Evolutionary conservation across 2,888 invertebrate genomes (phyloP), one percentile per base, ranked within the genome.

Genomic region (Slavum lentiscoides): DNA sequence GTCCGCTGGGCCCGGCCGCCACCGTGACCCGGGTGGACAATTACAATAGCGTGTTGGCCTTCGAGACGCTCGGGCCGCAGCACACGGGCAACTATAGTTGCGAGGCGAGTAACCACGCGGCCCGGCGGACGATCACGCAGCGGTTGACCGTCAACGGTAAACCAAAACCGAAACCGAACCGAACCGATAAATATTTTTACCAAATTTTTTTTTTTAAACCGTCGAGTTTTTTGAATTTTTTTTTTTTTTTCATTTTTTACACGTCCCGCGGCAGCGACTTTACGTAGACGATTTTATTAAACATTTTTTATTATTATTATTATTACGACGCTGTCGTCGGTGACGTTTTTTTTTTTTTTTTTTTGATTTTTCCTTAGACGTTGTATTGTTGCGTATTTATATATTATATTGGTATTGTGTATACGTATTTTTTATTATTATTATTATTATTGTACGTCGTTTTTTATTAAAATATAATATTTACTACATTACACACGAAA

Each of bases 41-140:
- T 86, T 92, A 90, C 88, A 92, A 91, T 89, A 92, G 91, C 88
- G 91, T 92, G 87, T 89, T 92, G 87, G 91, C 91, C 87, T 92
- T 92, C 86, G 92, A 92, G 87, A 91, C 91, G 87, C 89, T 92
- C 85, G 90, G 90, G 85, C 91, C 91, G 85, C 91, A 91, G 87
- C 92, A 92, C 88, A 92, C 91, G 84, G 92, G 93, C 87, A 93
- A 92, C 88, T 92, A 92, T 87, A 91, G 92, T 83, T 93, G 93
- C 87, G 90, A 91, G 85, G 92, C 91, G 84, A 89, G 91, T 85
- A 92, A 92, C 87, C 88, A 90, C 85, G 92, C 92, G 82, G 92
- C 92, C 84, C 91, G 91, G 88, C 91, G 91, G 87, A 90, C 91
- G 15, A 91, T 91, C 87, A 91, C 91, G 83, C 92, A 92, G 87